Conservation (phyloP, 2,888 invertebrate genomes). For the Petrophora chlorosata region DNA sequence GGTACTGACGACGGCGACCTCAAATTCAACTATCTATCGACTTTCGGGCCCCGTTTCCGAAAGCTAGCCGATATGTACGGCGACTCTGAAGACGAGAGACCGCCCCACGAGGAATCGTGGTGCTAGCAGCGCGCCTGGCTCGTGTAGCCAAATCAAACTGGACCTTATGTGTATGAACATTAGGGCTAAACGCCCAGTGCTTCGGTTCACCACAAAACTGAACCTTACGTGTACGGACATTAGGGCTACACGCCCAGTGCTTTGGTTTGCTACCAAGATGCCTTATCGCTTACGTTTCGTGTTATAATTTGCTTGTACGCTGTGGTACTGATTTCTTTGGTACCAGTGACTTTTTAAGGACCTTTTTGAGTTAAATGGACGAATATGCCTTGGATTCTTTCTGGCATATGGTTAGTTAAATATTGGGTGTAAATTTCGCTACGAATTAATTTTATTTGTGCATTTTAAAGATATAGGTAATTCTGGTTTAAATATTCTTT, state of each 20-base stretch:
- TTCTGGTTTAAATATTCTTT: too few species aligned
- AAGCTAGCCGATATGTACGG: slow-evolving; percentile 97
- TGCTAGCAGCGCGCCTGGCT: slow-evolving; percentile 86
- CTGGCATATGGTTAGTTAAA: too few species aligned
- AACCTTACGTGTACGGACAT: slow-evolving; percentile 38
- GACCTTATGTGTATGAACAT: slow-evolving; percentile 39
- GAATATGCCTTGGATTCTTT: too few species aligned
- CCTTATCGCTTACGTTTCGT: slow-evolving; percentile 59
- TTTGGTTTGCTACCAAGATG: slow-evolving; percentile 57
- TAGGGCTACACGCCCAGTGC: slow-evolving; percentile 33
- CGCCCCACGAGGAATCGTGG: slow-evolving; percentile 92
- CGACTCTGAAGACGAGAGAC: slow-evolving; percentile 93
- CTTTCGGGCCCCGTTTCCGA: slow-evolving; percentile 97
- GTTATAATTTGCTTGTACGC: slow-evolving; percentile 45
- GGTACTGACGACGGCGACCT: slow-evolving; percentile 96
- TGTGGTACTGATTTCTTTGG: too few species aligned
- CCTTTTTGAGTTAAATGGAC: too few species aligned
- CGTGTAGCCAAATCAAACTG: slow-evolving; percentile 65
- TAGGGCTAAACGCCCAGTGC: slow-evolving; percentile 35
- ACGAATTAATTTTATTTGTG: too few species aligned
- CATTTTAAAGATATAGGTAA: too few species aligned
- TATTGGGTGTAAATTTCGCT: too few species aligned
- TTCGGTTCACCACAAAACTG: slow-evolving; percentile 22
- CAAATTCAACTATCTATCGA: slow-evolving; percentile 96
- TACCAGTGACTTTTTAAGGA: too few species aligned